Evolutionary conservation across 2,113 vertebrate genomes (phyloP).

Genomic region (Oostethus manadensis): DNA sequence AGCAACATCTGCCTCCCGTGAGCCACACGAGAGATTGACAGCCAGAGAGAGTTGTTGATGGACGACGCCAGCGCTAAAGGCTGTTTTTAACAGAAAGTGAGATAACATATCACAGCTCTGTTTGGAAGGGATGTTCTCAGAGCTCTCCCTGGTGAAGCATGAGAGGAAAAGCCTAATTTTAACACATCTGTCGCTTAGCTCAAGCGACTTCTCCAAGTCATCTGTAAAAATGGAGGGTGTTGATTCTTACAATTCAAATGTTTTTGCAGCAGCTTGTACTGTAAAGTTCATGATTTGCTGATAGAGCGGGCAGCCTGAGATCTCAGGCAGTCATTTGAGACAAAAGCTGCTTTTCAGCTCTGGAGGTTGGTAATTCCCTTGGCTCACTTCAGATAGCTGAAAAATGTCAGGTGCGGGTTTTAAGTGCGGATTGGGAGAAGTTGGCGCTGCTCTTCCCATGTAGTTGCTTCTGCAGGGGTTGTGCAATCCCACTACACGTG

Average conservation of each 20-base stretch:
- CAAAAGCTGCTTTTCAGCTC: constrained; percentile 65
- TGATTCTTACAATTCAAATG: constrained; percentile 17
- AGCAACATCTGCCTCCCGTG: neutral
- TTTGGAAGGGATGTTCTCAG: constrained; percentile 2
- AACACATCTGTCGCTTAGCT: neutral
- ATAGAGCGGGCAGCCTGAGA: constrained; percentile 39
- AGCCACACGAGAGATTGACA: constrained; percentile 22
- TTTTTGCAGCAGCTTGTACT: constrained; percentile 22
- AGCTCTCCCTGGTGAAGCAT: neutral
- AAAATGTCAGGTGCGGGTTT: constrained; percentile 40
- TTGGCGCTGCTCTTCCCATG: constrained; percentile 43
- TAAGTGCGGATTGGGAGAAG: constrained; percentile 31
- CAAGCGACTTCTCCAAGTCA: neutral
- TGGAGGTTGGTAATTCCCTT: constrained; percentile 40
- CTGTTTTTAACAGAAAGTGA: constrained; percentile 11
- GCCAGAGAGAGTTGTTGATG: constrained; percentile 34
- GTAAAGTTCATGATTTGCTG: constrained; percentile 56
- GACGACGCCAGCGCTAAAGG: constrained; percentile 17
- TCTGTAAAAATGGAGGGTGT: constrained; percentile 13
- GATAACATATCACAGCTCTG: constrained; percentile 24
- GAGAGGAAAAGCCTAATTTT: neutral
- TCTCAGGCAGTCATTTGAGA: constrained; percentile 37
- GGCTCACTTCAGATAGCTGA: constrained; percentile 34
- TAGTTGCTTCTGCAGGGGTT: constrained; percentile 19
- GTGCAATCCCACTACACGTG: constrained; percentile 29